Base-by-base conservation (phyloP, 1,140 invertebrate species). In the Drosophila simulans region DNA sequence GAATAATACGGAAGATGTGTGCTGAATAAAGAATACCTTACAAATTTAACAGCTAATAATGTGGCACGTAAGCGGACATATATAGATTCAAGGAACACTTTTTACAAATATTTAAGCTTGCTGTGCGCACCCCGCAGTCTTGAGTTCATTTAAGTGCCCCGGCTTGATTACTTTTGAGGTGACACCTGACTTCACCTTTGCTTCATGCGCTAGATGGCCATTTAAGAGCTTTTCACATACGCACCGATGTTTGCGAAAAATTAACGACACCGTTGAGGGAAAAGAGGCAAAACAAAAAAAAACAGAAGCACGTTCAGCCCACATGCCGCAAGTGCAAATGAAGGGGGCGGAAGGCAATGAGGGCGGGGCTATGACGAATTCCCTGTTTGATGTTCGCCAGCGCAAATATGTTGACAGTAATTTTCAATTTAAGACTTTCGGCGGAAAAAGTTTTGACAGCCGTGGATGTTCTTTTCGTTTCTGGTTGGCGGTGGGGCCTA, bases 341-440 rank as follows among this genome's bases (percentile, higher is more conserved):
- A 15, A 42, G 37, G 20, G 34, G 34, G 17, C 37, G 25, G 8
- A 22, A 46, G 31, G 13, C 11, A 42, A 37, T 7, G 15, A 1
- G 27, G 15, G 13, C 35, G 20, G 45, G 56, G 31, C n/a, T 8
- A 49, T 49, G 70, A 73, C 43, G 53, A 56, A 65, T 70, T 72
- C 39, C 60, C 49, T 46, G 31, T 76, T 76, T 76, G 60, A 76
- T 76, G 72, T 75, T 75, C 53, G 72, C 53, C 53, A 75, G 76
- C 53, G 72, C 71, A 77, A 76, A 77, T 46, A 58, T 59, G 56
- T 57, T 86, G 77, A 71, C 82, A 75, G 75, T 82, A 69, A 82
- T 78, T 79, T 82, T 68, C 64, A 79, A 88, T 88, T 79, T 74
- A 70, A 43, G 68, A 51, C 58, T 75, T 79, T 75, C 37, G 52